Conservation (phyloP, 2,888 invertebrate species). For the Tromatobia lineatoria region DNA sequence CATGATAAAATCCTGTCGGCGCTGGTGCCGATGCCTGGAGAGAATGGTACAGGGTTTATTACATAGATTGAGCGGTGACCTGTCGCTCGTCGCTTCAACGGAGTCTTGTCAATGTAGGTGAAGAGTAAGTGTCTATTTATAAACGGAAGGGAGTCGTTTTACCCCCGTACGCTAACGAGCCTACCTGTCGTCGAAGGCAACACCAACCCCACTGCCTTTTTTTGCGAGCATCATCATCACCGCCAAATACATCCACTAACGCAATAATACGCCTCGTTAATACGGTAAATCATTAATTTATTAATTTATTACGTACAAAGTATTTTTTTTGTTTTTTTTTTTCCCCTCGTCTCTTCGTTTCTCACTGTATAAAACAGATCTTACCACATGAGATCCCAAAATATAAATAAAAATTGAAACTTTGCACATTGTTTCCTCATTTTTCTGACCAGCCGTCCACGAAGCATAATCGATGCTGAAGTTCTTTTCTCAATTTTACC, state of each 20-base stretch:
- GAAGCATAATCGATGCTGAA: no score
- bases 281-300: not conserved
- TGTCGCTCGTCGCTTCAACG: constrained; percentile 85
- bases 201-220: constrained; percentile 40
- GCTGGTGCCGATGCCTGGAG: constrained; percentile 4
- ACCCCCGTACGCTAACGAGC: constrained; percentile 67
- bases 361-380: not conserved
- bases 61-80: constrained; percentile 86
- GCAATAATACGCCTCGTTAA: not conserved
- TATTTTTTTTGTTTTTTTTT: not conserved
- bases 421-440: not conserved
- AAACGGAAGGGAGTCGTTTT: constrained; percentile 75
- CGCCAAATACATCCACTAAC: constrained; percentile 25
- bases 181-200: constrained; percentile 48
- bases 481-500: no score
- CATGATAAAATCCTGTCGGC: constrained; percentile 48
- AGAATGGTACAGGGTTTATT: constrained; percentile 69
- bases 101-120: constrained; percentile 84
- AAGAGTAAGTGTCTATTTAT: constrained; percentile 84
- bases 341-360: not conserved
- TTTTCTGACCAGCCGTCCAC: no score
- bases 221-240: constrained; percentile 17
- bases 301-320: not conserved
- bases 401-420: not conserved
- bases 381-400: no score